A percentile compares a stretch with the other conserved stretches of the same genome.
phyloP scores from a whole-genome alignment of 2,113 vertebrate genomes.

The Antigone vipio region DNA sequence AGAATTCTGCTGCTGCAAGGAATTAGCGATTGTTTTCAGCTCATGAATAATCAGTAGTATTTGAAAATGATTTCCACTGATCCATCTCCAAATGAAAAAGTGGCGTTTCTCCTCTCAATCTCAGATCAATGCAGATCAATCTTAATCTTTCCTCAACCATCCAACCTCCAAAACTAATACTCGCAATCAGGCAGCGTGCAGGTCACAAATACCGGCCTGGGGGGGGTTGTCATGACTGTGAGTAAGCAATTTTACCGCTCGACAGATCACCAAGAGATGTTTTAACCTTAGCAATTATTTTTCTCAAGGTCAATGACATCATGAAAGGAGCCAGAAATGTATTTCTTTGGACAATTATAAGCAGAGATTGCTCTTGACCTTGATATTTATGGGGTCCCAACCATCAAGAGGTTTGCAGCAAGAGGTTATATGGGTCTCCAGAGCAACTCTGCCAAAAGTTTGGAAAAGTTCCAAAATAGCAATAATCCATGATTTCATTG shows the following conservation, averaged over 20 bases:
- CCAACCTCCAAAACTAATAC: neutral
- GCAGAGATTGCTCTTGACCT: neutral
- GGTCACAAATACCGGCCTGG: neutral
- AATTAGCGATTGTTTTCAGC: neutral
- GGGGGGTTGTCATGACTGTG: neutral
- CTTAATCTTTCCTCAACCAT: neutral
- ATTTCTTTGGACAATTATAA: conserved; percentile 25
- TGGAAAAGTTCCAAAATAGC: neutral
- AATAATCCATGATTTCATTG: neutral
- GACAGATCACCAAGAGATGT: neutral
- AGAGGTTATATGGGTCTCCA: neutral
- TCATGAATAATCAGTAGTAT: neutral
- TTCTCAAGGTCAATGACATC: neutral
- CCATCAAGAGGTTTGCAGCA: neutral
- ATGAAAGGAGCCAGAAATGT: neutral
- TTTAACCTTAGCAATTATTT: conserved; percentile 36
- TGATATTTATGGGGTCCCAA: conserved; percentile 6
- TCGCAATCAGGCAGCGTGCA: neutral
- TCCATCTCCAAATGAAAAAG: neutral
- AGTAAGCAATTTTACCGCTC: neutral
- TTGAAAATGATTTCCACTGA: neutral
- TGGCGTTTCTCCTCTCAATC: neutral
- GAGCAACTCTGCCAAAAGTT: neutral
- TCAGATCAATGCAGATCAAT: neutral
- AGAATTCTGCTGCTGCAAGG: neutral